Evolutionary conservation across 2,113 vertebrate species (phyloP), one percentile per base, ranked within the genome.

Genomic region (Rhagologus leucostigma): DNA sequence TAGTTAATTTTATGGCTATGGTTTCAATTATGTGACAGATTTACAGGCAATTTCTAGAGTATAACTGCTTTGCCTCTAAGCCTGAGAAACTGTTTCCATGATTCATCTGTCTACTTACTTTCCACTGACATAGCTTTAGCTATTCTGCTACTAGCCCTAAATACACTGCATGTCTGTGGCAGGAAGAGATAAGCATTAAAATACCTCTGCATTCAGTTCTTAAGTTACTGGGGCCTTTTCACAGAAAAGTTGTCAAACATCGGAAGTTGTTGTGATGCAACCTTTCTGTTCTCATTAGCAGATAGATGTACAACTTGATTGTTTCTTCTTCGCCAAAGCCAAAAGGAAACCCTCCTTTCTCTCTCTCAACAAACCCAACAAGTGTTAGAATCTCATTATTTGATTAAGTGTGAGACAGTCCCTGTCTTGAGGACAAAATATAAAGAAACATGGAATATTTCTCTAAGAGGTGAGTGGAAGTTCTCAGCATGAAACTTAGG

Each of bases 101-200:
- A 92, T 88, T 93, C 95, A 96, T 92, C 87, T 91, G 39, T 83
- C 90, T 93, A 80, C 87, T 81, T 81, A 86, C 52, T 96, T 96
- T 96, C 93, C 96, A 96, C 79, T 94, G 95, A 94, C 93, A 94
- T 47, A 74, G 53, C 12, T 88, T 60, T 37, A 86, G 83, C 56
- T 90, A 13, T 64, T 78, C 62, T 92, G 73, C 62, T 64, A 16
- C 87, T 27, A 84, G 84, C 79, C 65, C 84, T 44, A 68, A 62
- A 74, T 37, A 47, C 15, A 27, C 84, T 77, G 86, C 89, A 50
- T 63, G 39, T 63, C 91, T 91, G 93, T 35, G 89, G 81, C 90
- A 96, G 95, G 94, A 97, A 96, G 90, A 96, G 96, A 95, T 96
- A 96, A 97, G 93, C 82, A 76, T 32, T 89, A 64, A 87, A 91